Percentiles rank a stretch among this genome's conserved stretches.
phyloP scores from a whole-genome alignment of 2,888 invertebrate species.

The Cantharis lateralis region DNA sequence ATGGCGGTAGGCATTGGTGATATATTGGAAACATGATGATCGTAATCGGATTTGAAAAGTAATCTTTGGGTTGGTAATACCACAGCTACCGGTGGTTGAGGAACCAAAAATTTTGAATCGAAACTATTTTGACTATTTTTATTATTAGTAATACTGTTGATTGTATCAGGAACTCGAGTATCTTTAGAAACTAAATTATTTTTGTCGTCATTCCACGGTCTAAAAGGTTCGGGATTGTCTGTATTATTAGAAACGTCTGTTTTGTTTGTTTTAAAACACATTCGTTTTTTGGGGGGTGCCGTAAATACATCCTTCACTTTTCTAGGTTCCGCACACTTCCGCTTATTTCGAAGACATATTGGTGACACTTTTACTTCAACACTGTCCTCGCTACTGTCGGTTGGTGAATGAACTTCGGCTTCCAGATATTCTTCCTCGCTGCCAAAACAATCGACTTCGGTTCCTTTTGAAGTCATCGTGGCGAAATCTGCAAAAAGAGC shows the following conservation, averaged over 20 bases:
- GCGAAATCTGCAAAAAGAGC: constrained; percentile 57
- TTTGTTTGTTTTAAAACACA: constrained; percentile 59
- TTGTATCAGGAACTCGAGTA: constrained; percentile 10
- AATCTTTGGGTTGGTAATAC: background rate
- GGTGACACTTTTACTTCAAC: constrained; percentile 67
- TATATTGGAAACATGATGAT: constrained; percentile 30
- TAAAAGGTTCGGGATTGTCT: constrained; percentile 57
- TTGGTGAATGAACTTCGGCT: constrained; percentile 62
- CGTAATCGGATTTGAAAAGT: constrained; percentile 15
- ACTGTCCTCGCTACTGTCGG: constrained; percentile 68
- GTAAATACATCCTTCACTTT: constrained; percentile 60
- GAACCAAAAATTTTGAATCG: constrained; percentile 19
- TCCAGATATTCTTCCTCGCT: constrained; percentile 66
- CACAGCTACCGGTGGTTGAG: constrained; percentile 2
- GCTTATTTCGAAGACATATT: constrained; percentile 65
- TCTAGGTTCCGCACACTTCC: constrained; percentile 70
- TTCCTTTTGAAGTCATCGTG: constrained; percentile 61
- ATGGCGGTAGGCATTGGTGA: constrained; percentile 7
- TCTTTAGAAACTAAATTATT: constrained; percentile 6
- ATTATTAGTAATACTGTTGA: background rate
- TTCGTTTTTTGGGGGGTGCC: constrained; percentile 73
- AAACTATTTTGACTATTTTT: background rate
- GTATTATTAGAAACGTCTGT: constrained; percentile 33
- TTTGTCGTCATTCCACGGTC: constrained; percentile 66
- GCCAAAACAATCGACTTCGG: constrained; percentile 75